Evolutionary conservation across 2,113 vertebrate species (phyloP).

Genomic region (Hypanus sabinus): DNA sequence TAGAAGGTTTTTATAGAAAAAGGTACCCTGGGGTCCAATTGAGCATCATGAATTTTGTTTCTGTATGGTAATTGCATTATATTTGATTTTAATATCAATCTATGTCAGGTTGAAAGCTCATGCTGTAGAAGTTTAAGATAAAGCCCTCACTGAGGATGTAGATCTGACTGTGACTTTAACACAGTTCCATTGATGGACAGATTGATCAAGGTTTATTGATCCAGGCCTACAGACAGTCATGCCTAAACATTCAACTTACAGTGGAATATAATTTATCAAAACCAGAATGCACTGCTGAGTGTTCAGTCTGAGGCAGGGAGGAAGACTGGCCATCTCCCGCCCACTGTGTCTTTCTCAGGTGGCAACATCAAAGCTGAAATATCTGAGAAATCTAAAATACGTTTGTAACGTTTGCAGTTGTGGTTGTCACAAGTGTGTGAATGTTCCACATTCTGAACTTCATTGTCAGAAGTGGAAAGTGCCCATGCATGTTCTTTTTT

Average conservation of each 20-base stretch:
- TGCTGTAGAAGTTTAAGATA: neutral
- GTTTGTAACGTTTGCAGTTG: no score
- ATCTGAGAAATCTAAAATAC: no score
- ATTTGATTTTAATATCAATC: neutral
- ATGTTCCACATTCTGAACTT: no score
- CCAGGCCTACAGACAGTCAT: neutral
- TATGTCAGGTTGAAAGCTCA: neutral
- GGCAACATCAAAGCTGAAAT: no score
- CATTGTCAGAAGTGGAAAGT: no score
- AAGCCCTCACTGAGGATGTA: neutral
- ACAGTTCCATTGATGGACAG: neutral
- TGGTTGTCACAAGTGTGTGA: no score
- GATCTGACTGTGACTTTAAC: neutral
- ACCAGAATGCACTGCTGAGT: no score
- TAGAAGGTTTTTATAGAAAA: neutral
- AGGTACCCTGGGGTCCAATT: neutral
- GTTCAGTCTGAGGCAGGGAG: no score
- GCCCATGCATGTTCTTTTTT: no score
- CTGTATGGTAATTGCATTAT: neutral
- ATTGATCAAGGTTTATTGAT: neutral
- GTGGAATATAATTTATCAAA: no score
- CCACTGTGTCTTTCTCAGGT: no score
- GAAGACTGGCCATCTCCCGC: no score
- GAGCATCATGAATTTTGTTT: neutral
- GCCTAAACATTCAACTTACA: neutral